phyloP scores from a whole-genome alignment of 2,888 invertebrate genomes.

The Megaustenia siamemsis region DNA sequence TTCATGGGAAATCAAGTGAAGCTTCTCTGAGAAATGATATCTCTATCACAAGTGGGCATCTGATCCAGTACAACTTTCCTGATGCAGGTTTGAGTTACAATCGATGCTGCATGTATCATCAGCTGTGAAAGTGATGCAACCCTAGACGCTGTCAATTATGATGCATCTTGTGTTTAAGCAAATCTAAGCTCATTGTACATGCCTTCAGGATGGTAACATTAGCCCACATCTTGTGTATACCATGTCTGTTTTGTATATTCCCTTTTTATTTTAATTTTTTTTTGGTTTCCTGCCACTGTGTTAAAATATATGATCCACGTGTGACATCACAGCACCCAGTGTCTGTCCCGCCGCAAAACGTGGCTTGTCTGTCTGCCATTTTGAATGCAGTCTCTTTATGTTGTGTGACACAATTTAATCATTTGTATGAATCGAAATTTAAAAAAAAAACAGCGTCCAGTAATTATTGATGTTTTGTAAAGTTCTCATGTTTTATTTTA shows the following conservation, averaged over 20 bases:
- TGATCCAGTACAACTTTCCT: neutral
- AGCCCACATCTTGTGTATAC: neutral
- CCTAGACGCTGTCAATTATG: neutral
- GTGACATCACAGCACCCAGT: slow-evolving; percentile 40
- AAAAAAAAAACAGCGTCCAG: no score
- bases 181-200: neutral
- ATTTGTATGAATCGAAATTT: no score
- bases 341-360: slow-evolving; percentile 32
- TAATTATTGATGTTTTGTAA: no score
- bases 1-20: no score
- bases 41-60: neutral
- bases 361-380: slow-evolving; percentile 17
- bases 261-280: neutral
- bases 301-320: neutral
- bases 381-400: slow-evolving; percentile 9
- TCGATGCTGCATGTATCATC: neutral
- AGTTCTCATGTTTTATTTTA: no score
- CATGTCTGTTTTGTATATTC: neutral
- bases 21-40: no score
- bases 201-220: neutral
- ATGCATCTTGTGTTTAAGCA: neutral
- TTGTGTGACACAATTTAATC: slow-evolving; percentile 36
- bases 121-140: neutral
- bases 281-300: slow-evolving; percentile 28
- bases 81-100: neutral